Evolutionary conservation across 2,888 invertebrate species (phyloP).

Genomic region (Drosophila eohydei): DNA sequence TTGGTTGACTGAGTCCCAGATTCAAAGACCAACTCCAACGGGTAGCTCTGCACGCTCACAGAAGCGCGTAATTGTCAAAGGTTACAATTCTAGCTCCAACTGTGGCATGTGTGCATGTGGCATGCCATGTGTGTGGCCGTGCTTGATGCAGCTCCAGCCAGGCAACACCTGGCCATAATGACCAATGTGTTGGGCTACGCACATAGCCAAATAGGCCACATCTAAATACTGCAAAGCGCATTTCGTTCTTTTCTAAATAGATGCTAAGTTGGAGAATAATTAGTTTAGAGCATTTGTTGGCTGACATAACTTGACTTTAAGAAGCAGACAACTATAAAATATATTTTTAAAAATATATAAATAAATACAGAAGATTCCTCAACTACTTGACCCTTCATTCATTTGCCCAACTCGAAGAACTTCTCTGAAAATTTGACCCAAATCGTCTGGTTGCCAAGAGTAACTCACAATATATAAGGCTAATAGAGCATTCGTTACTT

Average conservation of each 20-base stretch:
- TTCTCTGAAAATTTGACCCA: no score
- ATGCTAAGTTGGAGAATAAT: background rate
- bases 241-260: background rate
- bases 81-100: conserved; percentile 25
- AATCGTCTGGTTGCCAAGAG: no score
- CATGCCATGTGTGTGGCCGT: conserved; percentile 15
- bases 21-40: conserved; percentile 28
- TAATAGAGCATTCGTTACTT: background rate
- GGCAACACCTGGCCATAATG: conserved; percentile 65
- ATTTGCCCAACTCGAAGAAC: background rate
- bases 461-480: background rate
- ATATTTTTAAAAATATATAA: background rate
- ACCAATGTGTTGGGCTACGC: conserved; percentile 39
- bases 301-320: background rate
- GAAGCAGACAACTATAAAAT: background rate
- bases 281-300: background rate
- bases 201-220: conserved; percentile 11
- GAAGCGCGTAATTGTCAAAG: conserved; percentile 68
- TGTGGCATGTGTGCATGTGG: conserved; percentile 12
- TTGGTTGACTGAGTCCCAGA: conserved; percentile 43
- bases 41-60: conserved; percentile 56
- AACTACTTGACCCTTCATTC: background rate
- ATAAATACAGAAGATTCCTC: background rate
- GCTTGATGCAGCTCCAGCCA: conserved; percentile 25
- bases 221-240: background rate